These are phyloP conservation scores for Aleiodes sp. DNA, from an alignment of 1,140 invertebrate genomes.

Conservation along the genomic window DNA sequence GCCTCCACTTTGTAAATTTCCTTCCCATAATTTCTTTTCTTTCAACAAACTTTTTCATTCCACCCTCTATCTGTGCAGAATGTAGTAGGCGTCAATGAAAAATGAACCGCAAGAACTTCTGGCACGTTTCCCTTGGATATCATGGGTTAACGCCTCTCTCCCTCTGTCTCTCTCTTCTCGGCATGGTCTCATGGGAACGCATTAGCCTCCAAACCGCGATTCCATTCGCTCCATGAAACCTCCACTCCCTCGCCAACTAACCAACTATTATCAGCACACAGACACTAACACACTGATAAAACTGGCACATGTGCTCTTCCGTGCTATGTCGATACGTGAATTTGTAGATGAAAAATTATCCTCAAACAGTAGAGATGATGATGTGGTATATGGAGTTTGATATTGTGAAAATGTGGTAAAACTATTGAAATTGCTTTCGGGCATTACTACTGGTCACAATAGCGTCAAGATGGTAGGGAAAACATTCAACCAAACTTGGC, in stretches of 20 bases:
- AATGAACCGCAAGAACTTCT: constrained; percentile 14
- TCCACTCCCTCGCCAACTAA: neutral
- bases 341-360: neutral
- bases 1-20: too few relatives aligned
- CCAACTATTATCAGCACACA: neutral
- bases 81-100: neutral
- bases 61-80: too few relatives aligned
- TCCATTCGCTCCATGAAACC: constrained; percentile 9
- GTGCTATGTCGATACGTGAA: neutral
- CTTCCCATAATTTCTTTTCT: neutral
- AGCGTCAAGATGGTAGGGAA: constrained; percentile 46
- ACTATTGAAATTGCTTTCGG: constrained; percentile 45
- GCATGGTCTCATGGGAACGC: neutral
- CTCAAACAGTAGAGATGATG: neutral
- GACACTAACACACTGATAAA: too few relatives aligned
- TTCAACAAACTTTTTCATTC: neutral
- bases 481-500: constrained; percentile 44
- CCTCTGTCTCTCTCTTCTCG: too few relatives aligned
- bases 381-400: too few relatives aligned
- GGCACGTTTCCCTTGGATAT: neutral
- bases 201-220: constrained; percentile 12
- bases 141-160: neutral
- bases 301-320: neutral
- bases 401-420: constrained; percentile 41
- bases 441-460: constrained; percentile 36